Percentiles rank a stretch among this genome's conserved stretches.
phyloP scores from a whole-genome alignment of 1,140 invertebrate genomes.

The Pseudachorutes palmiensis region DNA sequence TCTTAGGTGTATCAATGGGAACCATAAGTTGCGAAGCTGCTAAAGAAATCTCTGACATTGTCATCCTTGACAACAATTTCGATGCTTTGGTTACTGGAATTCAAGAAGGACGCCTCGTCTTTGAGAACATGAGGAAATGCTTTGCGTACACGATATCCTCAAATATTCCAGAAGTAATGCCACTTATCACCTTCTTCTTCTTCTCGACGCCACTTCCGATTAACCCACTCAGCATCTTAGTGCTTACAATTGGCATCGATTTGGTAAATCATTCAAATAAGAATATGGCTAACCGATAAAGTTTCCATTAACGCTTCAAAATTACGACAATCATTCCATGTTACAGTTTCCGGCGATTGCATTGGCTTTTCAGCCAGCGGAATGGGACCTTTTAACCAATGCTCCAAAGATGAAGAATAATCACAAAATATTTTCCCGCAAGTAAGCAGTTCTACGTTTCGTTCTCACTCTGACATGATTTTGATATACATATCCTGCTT shows the following conservation, averaged over 20 bases:
- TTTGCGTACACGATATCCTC: not conserved
- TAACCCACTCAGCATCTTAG: not conserved
- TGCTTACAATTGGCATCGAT: not conserved
- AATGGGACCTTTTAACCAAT: slow-evolving; percentile 49
- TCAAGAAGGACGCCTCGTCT: not conserved
- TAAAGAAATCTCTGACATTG: not conserved
- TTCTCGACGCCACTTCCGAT: not conserved
- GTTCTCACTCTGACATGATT: not conserved
- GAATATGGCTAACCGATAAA: too few relatives aligned
- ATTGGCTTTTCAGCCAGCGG: slow-evolving; percentile 57
- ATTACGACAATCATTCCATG: not conserved
- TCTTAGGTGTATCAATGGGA: not conserved
- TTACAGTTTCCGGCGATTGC: slow-evolving; percentile 52
- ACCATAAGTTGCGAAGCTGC: not conserved
- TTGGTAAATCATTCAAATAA: not conserved
- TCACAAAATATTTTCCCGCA: not conserved
- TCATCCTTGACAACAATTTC: not conserved
- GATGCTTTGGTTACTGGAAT: not conserved
- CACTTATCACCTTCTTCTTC: not conserved
- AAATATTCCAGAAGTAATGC: slow-evolving; percentile 1
- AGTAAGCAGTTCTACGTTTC: too few relatives aligned
- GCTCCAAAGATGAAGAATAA: not conserved
- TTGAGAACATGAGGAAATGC: slow-evolving; percentile 4
- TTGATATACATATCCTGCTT: slow-evolving; percentile 42
- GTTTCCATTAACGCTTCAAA: not conserved